phyloP scores from a whole-genome alignment of 2,888 invertebrate species.

The Troides helena region DNA sequence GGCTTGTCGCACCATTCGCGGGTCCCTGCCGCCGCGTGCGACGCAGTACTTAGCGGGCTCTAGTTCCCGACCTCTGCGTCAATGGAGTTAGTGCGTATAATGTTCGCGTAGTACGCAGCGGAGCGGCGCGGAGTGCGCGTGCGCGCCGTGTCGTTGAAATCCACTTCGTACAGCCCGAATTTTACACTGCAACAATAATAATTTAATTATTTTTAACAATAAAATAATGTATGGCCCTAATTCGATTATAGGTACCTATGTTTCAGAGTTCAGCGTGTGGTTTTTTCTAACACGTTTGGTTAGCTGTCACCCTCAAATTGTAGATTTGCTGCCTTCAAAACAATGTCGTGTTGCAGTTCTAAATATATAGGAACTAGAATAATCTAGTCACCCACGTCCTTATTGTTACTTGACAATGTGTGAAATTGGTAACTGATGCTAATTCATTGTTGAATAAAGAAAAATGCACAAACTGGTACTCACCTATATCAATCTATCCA shows the following conservation, averaged over 20 bases:
- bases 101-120: slow-evolving; percentile 42
- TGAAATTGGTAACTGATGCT: no score
- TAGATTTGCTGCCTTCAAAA: no score
- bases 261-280: no score
- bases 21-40: background rate
- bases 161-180: slow-evolving; percentile 81
- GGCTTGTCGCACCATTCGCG: background rate
- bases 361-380: no score
- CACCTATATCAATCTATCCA: slow-evolving; percentile 85
- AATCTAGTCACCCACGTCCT: no score
- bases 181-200: slow-evolving; percentile 62
- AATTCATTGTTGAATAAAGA: no score
- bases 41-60: background rate
- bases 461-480: slow-evolving; percentile 38
- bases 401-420: no score
- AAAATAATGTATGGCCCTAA: no score
- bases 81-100: slow-evolving; percentile 39
- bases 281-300: no score
- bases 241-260: no score
- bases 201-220: background rate
- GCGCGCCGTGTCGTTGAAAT: slow-evolving; percentile 43
- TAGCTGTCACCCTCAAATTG: no score
- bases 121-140: slow-evolving; percentile 47
- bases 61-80: slow-evolving; percentile 8
- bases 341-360: no score